Evolutionary conservation across 2,888 invertebrate species (phyloP), one percentile per base, ranked within the genome.

Genomic region (Magallana nippona): DNA sequence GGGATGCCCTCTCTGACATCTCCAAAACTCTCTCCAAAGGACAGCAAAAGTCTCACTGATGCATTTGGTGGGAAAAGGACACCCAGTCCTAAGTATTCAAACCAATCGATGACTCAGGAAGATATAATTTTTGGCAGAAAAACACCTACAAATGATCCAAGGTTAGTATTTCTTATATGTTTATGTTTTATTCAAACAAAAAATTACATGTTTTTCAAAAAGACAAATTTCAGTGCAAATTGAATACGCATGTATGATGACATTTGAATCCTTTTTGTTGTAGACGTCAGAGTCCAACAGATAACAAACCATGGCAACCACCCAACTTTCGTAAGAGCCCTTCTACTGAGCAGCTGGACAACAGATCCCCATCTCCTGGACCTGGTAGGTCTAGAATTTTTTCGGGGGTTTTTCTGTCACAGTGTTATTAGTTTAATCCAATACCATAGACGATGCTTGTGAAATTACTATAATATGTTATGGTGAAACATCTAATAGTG

Each of bases 121-220:
- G 92, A 91, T 13, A 87, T 88, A 58, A 90, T 92, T n/a, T 91
- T 91, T 89, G 91, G 91, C 19, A 86, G 89, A 17, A 92, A 90
- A 62, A 89, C 91, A 2, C 90, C 91, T 79, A 88, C 88, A 27
- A 82, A 85, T 77, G 89, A 88, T 62, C 57, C 27, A 58, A 71
- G 58, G 82, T 44, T 44, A 44, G 44, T 44, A 2, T 32, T 32
- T 32, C 2, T 32, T 32, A 1, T 32, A 55, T 81, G 22, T 27
- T n/a, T n/a, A n/a, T n/a, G n/a, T n/a, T n/a, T n/a, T n/a, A n/a
- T n/a, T n/a, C n/a, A n/a, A n/a, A n/a, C n/a, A n/a, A n/a, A n/a
- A n/a, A n/a, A n/a, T n/a, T n/a, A n/a, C n/a, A n/a, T n/a, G n/a
- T n/a, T n/a, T n/a, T n/a, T n/a, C n/a, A n/a, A n/a, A n/a, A n/a